phyloP scores from a whole-genome alignment of 1,140 invertebrate genomes.

The Tetraneura akinire region DNA sequence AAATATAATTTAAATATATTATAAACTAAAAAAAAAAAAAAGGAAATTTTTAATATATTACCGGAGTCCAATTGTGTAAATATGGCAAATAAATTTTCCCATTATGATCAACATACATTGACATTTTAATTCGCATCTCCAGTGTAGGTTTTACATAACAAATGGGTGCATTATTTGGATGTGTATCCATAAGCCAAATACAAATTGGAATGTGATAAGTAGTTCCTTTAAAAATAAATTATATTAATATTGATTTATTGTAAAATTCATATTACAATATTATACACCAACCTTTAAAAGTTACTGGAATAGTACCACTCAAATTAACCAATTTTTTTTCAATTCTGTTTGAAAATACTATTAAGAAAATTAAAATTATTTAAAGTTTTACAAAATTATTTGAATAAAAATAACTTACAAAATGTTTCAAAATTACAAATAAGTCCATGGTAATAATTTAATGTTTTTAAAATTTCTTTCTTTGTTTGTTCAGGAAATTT shows the following conservation, averaged over 20 bases:
- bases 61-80: conserved; percentile 90
- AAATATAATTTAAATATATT: conserved; percentile 53
- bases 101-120: conserved; percentile 90
- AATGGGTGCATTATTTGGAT: conserved; percentile 96
- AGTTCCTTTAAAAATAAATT: conserved; percentile 63
- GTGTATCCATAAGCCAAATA: conserved; percentile 95
- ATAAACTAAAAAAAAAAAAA: conserved; percentile 6
- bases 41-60: conserved; percentile 63
- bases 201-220: conserved; percentile 96
- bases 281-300: conserved; percentile 72
- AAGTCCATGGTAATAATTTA: conserved; percentile 74
- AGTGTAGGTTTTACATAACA: conserved; percentile 95
- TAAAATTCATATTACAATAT: conserved; percentile 17
- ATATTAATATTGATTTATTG: conserved; percentile 7
- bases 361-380: conserved; percentile 58
- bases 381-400: background rate
- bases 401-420: conserved; percentile 61
- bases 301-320: conserved; percentile 89
- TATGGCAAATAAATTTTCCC: conserved; percentile 97
- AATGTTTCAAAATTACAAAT: conserved; percentile 67
- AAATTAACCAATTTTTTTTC: conserved; percentile 81
- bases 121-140: conserved; percentile 94
- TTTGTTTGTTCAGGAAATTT: conserved; percentile 74
- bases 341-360: conserved; percentile 89
- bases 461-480: conserved; percentile 71